phyloP scores from a whole-genome alignment of 2,888 invertebrate species.

The Drosophila suboccidentalis region DNA sequence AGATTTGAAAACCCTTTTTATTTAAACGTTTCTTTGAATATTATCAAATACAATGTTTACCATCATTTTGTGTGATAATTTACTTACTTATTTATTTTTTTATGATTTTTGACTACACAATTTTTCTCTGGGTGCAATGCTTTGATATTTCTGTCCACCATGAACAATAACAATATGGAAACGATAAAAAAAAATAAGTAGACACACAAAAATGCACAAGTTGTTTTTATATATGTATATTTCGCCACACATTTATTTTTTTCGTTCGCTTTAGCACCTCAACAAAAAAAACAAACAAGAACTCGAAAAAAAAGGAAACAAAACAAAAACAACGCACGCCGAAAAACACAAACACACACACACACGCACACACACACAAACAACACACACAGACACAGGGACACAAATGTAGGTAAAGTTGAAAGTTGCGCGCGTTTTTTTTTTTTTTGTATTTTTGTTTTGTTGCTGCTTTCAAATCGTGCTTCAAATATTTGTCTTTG shows the following conservation, averaged over 20 bases:
- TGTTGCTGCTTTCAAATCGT: constrained; percentile 11
- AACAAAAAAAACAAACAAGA: constrained; percentile 46
- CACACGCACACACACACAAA: constrained; percentile 8
- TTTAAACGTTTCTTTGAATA: too few relatives aligned
- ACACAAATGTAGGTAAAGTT: constrained; percentile 29
- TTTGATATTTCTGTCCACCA: constrained; percentile 8
- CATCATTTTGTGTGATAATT: too few relatives aligned
- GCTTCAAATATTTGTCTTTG: constrained; percentile 39
- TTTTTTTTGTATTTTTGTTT: constrained; percentile 10
- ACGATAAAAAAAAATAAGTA: constrained; percentile 28
- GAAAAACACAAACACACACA: constrained; percentile 11
- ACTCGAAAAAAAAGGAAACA: constrained; percentile 13
- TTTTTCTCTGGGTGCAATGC: constrained; percentile 3
- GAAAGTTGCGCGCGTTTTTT: constrained; percentile 47
- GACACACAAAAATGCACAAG: not conserved
- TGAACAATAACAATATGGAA: constrained; percentile 26
- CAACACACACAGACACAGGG: not conserved
- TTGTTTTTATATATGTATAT: constrained; percentile 8
- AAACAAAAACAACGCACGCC: constrained; percentile 23
- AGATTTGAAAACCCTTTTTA: too few relatives aligned
- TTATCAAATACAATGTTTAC: too few relatives aligned
- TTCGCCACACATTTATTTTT: not conserved
- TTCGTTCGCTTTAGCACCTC: constrained; percentile 31
- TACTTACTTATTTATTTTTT: too few relatives aligned
- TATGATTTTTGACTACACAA: too few relatives aligned